Percentiles rank a stretch among this genome's conserved stretches.
These are phyloP conservation scores for Formica exsecta DNA, from an alignment of 1,140 invertebrate genomes.

Conservation along the genomic window DNA sequence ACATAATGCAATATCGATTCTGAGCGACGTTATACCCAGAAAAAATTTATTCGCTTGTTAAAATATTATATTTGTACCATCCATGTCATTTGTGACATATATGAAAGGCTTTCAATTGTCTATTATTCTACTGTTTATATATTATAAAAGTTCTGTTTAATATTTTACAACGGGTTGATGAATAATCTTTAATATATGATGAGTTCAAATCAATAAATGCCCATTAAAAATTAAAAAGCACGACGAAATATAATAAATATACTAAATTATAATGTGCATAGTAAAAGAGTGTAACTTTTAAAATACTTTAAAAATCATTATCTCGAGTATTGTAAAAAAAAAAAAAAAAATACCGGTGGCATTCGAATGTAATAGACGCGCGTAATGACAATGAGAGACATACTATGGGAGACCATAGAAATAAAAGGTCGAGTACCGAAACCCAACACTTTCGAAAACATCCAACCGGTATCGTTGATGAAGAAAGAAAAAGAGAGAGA, in stretches of 20 bases:
- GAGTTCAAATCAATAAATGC: too few relatives aligned
- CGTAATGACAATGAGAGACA: constrained; percentile 21
- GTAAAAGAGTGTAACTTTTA: not conserved
- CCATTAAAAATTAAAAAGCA: not conserved
- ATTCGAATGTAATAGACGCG: not conserved
- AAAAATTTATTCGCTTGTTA: not conserved
- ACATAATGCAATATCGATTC: not conserved
- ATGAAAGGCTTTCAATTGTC: not conserved
- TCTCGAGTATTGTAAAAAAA: not conserved
- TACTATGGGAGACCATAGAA: constrained; percentile 52
- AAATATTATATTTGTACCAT: not conserved
- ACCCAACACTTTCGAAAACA: constrained; percentile 70
- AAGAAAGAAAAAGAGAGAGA: constrained; percentile 25
- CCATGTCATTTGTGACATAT: not conserved
- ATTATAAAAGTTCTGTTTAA: not conserved
- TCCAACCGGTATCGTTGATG: constrained; percentile 23
- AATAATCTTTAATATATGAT: not conserved
- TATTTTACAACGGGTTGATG: not conserved
- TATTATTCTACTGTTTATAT: not conserved
- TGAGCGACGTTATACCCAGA: not conserved
- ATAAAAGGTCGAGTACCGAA: constrained; percentile 53
- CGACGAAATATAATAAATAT: too few relatives aligned
- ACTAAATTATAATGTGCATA: not conserved
- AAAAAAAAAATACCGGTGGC: not conserved
- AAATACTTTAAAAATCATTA: not conserved